Conservation (phyloP, 2,888 invertebrate species). For the Steinernema carpocapsae region DNA sequence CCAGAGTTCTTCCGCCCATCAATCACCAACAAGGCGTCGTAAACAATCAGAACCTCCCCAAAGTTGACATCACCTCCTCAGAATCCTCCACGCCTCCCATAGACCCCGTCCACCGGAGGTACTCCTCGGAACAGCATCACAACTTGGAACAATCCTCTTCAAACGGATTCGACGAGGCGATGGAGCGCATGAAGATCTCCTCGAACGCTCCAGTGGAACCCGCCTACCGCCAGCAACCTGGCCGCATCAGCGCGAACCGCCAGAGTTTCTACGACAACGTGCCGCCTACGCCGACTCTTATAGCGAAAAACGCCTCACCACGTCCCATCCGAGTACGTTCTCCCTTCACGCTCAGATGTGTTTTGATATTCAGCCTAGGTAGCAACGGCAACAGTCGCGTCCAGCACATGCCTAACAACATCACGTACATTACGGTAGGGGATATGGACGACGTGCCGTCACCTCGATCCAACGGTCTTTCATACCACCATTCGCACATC, state of each 20-base stretch:
- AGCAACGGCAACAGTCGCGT: slow-evolving; percentile 38
- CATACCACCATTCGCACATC: slow-evolving; percentile 27
- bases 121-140: slow-evolving; percentile 25
- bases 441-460: slow-evolving; percentile 45
- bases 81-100: slow-evolving; percentile 26
- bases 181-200: slow-evolving; percentile 24
- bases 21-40: background rate
- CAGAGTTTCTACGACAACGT: slow-evolving; percentile 47
- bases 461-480: slow-evolving; percentile 24
- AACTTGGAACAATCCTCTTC: background rate
- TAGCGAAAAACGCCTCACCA: slow-evolving; percentile 8
- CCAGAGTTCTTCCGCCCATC: slow-evolving; percentile 15
- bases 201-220: background rate
- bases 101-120: slow-evolving; percentile 17
- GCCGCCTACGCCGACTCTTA: slow-evolving; percentile 36
- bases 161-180: slow-evolving; percentile 3
- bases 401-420: slow-evolving; percentile 53
- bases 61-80: slow-evolving; percentile 19
- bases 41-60: background rate
- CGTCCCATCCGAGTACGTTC: slow-evolving; percentile 28
- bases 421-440: slow-evolving; percentile 59
- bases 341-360: background rate
- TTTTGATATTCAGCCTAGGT: slow-evolving; percentile 6
- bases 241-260: slow-evolving; percentile 33
- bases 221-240: background rate